phyloP scores from a whole-genome alignment of 2,797 vertebrate species.

The Geotrypetes seraphini region DNA sequence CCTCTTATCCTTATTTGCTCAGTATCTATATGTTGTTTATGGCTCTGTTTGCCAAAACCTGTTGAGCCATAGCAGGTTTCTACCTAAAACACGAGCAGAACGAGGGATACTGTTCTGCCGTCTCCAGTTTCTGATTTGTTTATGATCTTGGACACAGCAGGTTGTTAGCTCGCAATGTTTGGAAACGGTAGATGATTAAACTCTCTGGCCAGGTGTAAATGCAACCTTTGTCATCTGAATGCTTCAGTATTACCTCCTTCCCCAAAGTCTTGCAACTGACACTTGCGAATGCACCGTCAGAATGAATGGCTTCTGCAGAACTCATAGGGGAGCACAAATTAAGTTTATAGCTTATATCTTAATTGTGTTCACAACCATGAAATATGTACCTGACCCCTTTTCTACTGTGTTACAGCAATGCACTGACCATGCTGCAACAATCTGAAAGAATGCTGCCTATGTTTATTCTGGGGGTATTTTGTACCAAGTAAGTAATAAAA shows the following conservation, averaged over 20 bases:
- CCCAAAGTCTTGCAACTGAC: constrained; percentile 28
- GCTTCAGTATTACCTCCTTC: constrained; percentile 58
- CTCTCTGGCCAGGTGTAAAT: constrained; percentile 88
- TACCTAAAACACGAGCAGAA: constrained; percentile 1
- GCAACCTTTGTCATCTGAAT: constrained; percentile 93
- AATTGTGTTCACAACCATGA: background rate
- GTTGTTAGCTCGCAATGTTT: constrained; percentile 73
- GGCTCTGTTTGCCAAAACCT: background rate
- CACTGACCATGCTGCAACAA: constrained; percentile 6
- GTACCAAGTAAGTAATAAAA: constrained; percentile 56
- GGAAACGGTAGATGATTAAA: constrained; percentile 98
- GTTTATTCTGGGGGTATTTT: constrained; percentile 25
- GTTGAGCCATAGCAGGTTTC: constrained; percentile 1
- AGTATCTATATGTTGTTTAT: background rate
- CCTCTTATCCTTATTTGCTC: background rate
- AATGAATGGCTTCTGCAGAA: background rate
- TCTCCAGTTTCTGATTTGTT: constrained; percentile 42
- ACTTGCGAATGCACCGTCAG: constrained; percentile 13
- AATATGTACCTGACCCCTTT: background rate
- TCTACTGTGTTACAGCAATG: background rate
- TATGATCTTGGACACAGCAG: constrained; percentile 59
- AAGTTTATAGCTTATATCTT: constrained; percentile 6
- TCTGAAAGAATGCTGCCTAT: constrained; percentile 7
- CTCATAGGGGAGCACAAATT: too few species aligned
- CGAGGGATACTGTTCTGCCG: constrained; percentile 39